Evolutionary conservation across 2,113 vertebrate species (phyloP).

Genomic region (Etia nguti): DNA sequence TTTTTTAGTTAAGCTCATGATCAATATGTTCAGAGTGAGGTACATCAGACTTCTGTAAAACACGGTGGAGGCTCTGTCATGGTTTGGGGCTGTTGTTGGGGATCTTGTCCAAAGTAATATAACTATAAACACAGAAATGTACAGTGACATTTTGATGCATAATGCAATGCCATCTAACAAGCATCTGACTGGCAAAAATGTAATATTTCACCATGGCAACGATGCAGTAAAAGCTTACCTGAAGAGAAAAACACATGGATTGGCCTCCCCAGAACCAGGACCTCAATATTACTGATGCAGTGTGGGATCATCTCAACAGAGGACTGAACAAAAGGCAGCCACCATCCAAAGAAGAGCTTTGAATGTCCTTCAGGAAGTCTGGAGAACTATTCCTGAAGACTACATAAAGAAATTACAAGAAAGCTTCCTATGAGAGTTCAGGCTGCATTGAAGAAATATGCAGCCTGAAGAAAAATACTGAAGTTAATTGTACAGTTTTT

Average conservation of each 20-base stretch:
- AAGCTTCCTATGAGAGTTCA: not conserved
- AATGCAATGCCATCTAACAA: not conserved
- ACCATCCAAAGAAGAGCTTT: not conserved
- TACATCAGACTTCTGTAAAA: too few relatives aligned
- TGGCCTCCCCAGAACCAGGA: not conserved
- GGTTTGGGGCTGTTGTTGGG: too few relatives aligned
- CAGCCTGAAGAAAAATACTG: not conserved
- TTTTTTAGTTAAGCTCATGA: too few relatives aligned
- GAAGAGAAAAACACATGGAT: not conserved
- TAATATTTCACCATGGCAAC: not conserved
- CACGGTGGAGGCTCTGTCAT: too few relatives aligned
- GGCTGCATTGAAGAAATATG: not conserved
- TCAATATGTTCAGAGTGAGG: too few relatives aligned
- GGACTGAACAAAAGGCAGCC: not conserved
- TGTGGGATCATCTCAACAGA: not conserved
- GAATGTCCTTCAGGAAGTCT: not conserved
- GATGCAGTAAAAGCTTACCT: accelerated
- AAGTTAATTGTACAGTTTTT: not conserved
- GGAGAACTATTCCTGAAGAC: not conserved
- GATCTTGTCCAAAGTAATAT: too few relatives aligned
- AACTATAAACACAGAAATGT: too few relatives aligned
- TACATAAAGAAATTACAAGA: not conserved
- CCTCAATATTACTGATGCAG: not conserved
- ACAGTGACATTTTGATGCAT: not conserved
- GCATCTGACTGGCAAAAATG: not conserved